These are phyloP conservation scores for Spodoptera litura DNA, from an alignment of 1,140 invertebrate species.

Conservation along the genomic window DNA sequence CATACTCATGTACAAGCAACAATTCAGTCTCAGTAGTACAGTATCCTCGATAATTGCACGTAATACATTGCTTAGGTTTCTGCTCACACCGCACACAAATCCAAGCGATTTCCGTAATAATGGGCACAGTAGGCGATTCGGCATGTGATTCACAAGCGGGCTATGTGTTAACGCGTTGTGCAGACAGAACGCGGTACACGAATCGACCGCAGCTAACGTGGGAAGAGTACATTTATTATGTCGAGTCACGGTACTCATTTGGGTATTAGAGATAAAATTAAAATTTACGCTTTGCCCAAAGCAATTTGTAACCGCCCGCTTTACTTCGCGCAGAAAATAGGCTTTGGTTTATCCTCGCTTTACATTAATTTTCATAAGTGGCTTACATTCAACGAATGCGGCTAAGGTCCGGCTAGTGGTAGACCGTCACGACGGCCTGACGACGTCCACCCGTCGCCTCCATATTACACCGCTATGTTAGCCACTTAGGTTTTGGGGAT, in stretches of 20 bases:
- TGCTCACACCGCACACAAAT: slow-evolving; percentile 30
- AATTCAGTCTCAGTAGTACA: not conserved
- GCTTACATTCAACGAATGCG: slow-evolving; percentile 72
- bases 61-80: slow-evolving; percentile 20
- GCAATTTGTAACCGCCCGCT: slow-evolving; percentile 84
- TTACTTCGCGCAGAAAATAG: slow-evolving; percentile 84
- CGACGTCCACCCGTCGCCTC: slow-evolving; percentile 1
- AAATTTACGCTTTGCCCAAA: slow-evolving; percentile 86
- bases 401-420: slow-evolving; percentile 41
- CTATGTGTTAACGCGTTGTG: slow-evolving; percentile 41
- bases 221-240: slow-evolving; percentile 84
- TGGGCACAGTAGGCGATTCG: slow-evolving; percentile 31
- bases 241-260: slow-evolving; percentile 84
- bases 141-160: slow-evolving; percentile 38
- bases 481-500: slow-evolving; percentile 6
- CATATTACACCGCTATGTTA: slow-evolving; percentile 20
- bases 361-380: slow-evolving; percentile 84
- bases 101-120: slow-evolving; percentile 9
- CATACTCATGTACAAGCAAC: not conserved
- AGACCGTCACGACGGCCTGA: slow-evolving; percentile 14
- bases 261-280: slow-evolving; percentile 86
- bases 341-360: slow-evolving; percentile 83
- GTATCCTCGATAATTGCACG: not conserved
- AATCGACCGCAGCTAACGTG: slow-evolving; percentile 78
- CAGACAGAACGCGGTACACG: slow-evolving; percentile 50